These are phyloP conservation scores for Hoplostethus atlanticus DNA, from an alignment of 2,797 vertebrate genomes.

Conservation along the genomic window DNA sequence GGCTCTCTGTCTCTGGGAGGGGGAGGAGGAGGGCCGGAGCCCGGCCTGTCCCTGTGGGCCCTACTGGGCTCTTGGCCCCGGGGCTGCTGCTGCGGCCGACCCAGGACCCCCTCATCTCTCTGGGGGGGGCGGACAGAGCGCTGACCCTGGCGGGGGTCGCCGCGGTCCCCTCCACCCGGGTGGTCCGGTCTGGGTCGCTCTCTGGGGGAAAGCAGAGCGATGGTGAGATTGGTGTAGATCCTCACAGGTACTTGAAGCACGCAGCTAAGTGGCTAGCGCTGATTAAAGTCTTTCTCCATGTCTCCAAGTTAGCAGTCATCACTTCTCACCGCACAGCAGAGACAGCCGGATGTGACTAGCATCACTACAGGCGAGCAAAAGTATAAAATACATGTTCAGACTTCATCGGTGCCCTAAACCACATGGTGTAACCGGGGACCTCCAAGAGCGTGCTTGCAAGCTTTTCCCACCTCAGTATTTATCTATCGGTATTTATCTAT, in stretches of 20 bases:
- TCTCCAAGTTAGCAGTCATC: no score
- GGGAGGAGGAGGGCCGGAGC: constrained; percentile 77
- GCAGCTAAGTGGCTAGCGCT: background rate
- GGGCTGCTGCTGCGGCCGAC: constrained; percentile 84
- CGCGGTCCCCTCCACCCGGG: constrained; percentile 44
- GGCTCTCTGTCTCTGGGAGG: constrained; percentile 76
- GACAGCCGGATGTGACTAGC: no score
- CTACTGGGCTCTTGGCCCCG: constrained; percentile 87
- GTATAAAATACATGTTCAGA: no score
- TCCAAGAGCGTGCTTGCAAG: no score
- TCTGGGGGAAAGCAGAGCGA: constrained; percentile 47
- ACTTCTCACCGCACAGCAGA: no score
- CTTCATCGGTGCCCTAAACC: no score
- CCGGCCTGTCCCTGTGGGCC: constrained; percentile 60
- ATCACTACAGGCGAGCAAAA: no score
- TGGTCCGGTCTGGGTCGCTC: constrained; percentile 69
- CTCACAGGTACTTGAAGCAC: background rate
- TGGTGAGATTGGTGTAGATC: background rate
- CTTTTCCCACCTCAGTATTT: no score
- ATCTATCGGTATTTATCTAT: no score
- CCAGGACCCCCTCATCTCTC: constrained; percentile 69
- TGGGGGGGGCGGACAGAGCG: constrained; percentile 46
- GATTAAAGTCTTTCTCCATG: background rate
- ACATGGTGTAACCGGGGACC: no score
- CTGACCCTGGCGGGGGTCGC: constrained; percentile 62